A percentile compares a stretch with the other conserved stretches of the same genome.
These are phyloP conservation scores for Tamias sibiricus DNA, from an alignment of 2,113 vertebrate genomes.

Conservation along the genomic window DNA sequence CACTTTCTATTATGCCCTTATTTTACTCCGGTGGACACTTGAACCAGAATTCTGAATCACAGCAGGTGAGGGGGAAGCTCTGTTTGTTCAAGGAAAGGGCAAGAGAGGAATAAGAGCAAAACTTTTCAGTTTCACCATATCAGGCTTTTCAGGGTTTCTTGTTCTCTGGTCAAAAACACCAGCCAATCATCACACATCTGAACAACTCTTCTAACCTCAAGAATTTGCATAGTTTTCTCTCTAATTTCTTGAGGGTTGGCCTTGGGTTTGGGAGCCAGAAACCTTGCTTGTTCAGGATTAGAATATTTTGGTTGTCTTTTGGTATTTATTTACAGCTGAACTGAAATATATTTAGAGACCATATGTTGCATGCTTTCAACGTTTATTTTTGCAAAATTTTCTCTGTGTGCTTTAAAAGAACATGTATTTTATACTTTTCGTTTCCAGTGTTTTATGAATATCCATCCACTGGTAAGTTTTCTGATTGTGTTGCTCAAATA, in stretches of 20 bases:
- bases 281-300: background rate
- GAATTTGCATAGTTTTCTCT: background rate
- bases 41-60: background rate
- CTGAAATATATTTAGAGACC: background rate
- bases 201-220: background rate
- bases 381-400: background rate
- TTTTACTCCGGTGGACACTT: background rate
- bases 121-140: background rate
- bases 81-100: background rate
- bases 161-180: background rate
- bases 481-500: background rate
- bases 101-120: background rate
- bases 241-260: background rate
- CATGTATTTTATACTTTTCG: background rate
- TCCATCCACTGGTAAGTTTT: background rate
- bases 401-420: background rate
- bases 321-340: constrained; percentile 1
- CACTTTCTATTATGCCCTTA: background rate
- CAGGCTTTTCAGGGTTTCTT: background rate
- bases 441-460: background rate
- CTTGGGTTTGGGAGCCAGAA: background rate
- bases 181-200: background rate
- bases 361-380: background rate
- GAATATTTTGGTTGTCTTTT: background rate
- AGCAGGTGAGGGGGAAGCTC: background rate